phyloP scores from a whole-genome alignment of 2,888 invertebrate species.

The Lithosia quadra region DNA sequence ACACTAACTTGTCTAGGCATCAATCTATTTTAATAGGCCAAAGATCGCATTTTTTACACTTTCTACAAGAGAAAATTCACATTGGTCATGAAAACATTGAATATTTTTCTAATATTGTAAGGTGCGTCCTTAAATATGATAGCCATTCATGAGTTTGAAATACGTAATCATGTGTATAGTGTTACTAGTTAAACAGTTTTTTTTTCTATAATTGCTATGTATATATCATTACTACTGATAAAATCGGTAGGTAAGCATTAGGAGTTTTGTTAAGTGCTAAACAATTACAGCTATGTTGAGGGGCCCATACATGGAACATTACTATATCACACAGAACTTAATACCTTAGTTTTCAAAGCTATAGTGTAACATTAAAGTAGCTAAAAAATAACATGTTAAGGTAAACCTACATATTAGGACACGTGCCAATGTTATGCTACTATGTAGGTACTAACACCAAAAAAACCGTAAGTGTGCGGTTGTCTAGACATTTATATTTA shows the following conservation, averaged over 20 bases:
- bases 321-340: neutral
- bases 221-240: neutral
- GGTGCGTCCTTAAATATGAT: neutral
- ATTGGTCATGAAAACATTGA: neutral
- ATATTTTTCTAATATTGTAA: neutral
- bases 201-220: slow-evolving; percentile 57
- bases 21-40: neutral
- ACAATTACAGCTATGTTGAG: slow-evolving; percentile 2
- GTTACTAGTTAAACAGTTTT: slow-evolving; percentile 3
- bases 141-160: neutral
- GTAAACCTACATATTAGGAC: neutral
- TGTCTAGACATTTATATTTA: neutral
- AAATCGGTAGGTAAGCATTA: neutral
- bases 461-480: neutral
- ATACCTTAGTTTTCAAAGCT: too few relatives aligned
- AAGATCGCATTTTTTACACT: neutral
- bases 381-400: too few relatives aligned
- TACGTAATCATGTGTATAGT: neutral
- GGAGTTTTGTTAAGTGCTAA: slow-evolving; percentile 17
- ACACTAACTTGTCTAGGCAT: neutral
- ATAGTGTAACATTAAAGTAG: too few relatives aligned
- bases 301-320: slow-evolving; percentile 13
- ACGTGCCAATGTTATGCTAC: neutral
- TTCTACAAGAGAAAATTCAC: neutral
- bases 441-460: neutral